phyloP scores from a whole-genome alignment of 2,113 vertebrate species.

The Crypturellus undulatus region DNA sequence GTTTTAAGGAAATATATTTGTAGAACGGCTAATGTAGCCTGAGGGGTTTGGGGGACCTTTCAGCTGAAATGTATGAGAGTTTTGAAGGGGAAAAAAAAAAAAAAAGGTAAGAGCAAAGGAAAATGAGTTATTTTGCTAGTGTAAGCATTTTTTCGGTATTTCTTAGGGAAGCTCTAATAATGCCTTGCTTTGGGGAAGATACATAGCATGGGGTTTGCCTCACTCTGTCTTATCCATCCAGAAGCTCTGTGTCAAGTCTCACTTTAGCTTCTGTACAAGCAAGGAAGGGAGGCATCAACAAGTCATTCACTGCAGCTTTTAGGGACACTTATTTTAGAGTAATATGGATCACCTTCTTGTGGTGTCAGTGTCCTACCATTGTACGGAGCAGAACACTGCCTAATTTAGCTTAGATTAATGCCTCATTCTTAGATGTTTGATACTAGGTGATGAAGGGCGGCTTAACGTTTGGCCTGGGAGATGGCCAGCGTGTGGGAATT shows the following conservation, averaged over 20 bases:
- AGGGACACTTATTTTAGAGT: not conserved
- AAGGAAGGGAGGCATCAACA: not conserved
- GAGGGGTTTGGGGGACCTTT: not conserved
- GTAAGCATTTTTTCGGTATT: not conserved
- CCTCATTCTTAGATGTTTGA: not conserved
- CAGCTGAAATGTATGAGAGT: not conserved
- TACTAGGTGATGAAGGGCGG: not conserved
- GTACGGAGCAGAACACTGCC: not conserved
- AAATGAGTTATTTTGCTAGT: not conserved
- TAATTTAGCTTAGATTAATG: not conserved
- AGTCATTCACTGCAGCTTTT: not conserved
- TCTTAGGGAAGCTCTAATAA: not conserved
- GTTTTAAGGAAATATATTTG: not conserved
- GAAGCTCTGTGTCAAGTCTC: not conserved
- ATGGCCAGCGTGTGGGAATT: not conserved
- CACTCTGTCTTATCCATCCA: not conserved
- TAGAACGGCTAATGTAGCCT: not conserved
- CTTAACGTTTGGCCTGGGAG: not conserved
- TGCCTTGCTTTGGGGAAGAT: not conserved
- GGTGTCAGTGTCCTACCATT: not conserved
- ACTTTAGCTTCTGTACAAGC: not conserved
- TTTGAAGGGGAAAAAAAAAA: not conserved
- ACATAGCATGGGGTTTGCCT: not conserved
- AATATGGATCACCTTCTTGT: not conserved
- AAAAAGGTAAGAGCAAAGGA: not conserved